Evolutionary conservation across 2,888 invertebrate genomes (phyloP), one percentile per base, ranked within the genome.

Genomic region (Synanthedon formicaeformis): DNA sequence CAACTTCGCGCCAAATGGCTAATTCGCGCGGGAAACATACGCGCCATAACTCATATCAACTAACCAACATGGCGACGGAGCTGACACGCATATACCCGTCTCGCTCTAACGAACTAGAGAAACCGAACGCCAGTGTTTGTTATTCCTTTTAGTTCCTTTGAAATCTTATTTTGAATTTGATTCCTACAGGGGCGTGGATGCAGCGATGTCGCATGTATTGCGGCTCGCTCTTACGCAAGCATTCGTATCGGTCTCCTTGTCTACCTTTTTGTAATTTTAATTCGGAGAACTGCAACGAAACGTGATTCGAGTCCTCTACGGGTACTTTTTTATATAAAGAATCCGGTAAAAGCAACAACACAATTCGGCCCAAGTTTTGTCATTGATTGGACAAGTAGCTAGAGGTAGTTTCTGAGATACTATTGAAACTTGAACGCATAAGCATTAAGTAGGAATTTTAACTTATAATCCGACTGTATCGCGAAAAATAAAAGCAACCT

Each of bases 151-250:
- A 75, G 77, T 76, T 81, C 78, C 78, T 82, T 84, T 79, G 81
- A 84, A 86, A 83, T 85, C 84, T 86, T 86, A 85, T 86, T 87
- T 85, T 81, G 81, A 84, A 83, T 81, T 85, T 84, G 84, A 84
- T 83, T 83, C 80, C 75, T 73, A 74, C 78, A 81, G 86, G 88
- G 88, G 88, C 88, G 88, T 82, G 85, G 81, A 86, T 82, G 85
- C 82, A 77, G 78, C 75, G 79, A 75, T 85, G 88, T 88, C 89
- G 89, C 88, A 89, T 87, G 87, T 80, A 83, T 75, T 83, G 81
- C 80, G 80, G 82, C 88, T 73, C 78, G 70, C 88, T 84, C 79
- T 65, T 73, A 73, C 81, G 63, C 69, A 65, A 66, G 61, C 67
- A 61, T 65, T 63, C 63, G 58, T 58, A 65, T 23, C 64, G 61